phyloP scores from a whole-genome alignment of 2,797 vertebrate genomes.

The Varecia variegata region DNA sequence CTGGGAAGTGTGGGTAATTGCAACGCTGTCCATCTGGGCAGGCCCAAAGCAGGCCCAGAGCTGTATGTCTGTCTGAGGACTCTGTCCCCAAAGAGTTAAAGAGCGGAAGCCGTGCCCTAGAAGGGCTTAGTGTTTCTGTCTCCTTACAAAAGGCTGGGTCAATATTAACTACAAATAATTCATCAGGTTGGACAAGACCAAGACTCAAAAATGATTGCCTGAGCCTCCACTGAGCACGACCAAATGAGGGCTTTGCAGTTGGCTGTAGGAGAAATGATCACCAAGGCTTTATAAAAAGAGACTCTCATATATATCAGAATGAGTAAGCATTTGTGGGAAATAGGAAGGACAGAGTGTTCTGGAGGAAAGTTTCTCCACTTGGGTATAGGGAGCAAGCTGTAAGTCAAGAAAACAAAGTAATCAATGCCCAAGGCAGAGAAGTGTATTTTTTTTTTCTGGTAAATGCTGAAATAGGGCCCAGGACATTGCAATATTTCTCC shows the following conservation, averaged over 20 bases:
- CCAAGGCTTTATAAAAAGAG: not conserved
- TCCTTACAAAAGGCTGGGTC: conserved; percentile 5
- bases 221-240: not conserved
- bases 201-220: conserved; percentile 4
- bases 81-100: conserved; percentile 10
- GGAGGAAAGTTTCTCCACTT: not conserved
- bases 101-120: not conserved
- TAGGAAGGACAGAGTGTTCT: not conserved
- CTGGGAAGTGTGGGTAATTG: conserved; percentile 75
- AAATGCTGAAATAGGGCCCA: not conserved
- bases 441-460: not conserved
- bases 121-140: not conserved
- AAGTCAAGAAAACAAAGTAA: conserved; percentile 17
- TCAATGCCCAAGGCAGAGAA: not conserved
- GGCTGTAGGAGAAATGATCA: not conserved
- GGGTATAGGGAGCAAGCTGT: not conserved
- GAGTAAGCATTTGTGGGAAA: not conserved
- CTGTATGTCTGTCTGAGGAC: not conserved
- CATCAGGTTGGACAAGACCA: not conserved
- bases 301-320: not conserved
- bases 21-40: conserved; percentile 49
- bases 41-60: conserved; percentile 45
- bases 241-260: not conserved
- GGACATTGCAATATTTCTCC: not conserved
- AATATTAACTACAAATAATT: conserved; percentile 39